phyloP scores from a whole-genome alignment of 2,113 vertebrate genomes.

The Puntigrus tetrazona region DNA sequence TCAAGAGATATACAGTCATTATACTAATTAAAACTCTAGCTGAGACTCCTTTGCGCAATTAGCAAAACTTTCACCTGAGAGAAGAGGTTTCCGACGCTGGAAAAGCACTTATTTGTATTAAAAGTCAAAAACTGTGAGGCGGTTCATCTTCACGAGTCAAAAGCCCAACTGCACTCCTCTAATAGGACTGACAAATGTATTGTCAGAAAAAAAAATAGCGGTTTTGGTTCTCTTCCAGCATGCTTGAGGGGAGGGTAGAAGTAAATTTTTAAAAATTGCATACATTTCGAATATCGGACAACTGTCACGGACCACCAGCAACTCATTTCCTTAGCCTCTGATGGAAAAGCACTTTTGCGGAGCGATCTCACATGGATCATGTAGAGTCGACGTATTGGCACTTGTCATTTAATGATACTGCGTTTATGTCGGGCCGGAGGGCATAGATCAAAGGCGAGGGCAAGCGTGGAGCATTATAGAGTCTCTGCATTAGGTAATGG shows the following conservation, averaged over 20 bases:
- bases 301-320: constrained; percentile 66
- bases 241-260: constrained; percentile 64
- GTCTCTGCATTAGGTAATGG: constrained; percentile 39
- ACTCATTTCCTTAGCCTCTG: constrained; percentile 63
- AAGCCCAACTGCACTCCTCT: constrained; percentile 46
- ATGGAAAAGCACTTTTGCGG: constrained; percentile 74
- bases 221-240: constrained; percentile 45
- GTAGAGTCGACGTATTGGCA: constrained; percentile 69
- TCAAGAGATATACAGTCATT: constrained; percentile 67
- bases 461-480: background rate
- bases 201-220: constrained; percentile 61
- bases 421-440: constrained; percentile 59
- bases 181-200: constrained; percentile 68
- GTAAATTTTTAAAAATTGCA: constrained; percentile 57
- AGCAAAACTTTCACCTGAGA: constrained; percentile 41
- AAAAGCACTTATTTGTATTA: constrained; percentile 75
- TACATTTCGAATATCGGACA: constrained; percentile 76
- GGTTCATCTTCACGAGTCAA: background rate
- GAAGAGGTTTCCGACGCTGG: constrained; percentile 48
- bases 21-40: constrained; percentile 71
- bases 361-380: constrained; percentile 71
- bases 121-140: constrained; percentile 62
- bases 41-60: constrained; percentile 42
- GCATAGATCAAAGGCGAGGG: constrained; percentile 52
- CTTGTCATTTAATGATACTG: constrained; percentile 78